phyloP scores from a whole-genome alignment of 2,113 vertebrate species.

The Saimiri boliviensis region DNA sequence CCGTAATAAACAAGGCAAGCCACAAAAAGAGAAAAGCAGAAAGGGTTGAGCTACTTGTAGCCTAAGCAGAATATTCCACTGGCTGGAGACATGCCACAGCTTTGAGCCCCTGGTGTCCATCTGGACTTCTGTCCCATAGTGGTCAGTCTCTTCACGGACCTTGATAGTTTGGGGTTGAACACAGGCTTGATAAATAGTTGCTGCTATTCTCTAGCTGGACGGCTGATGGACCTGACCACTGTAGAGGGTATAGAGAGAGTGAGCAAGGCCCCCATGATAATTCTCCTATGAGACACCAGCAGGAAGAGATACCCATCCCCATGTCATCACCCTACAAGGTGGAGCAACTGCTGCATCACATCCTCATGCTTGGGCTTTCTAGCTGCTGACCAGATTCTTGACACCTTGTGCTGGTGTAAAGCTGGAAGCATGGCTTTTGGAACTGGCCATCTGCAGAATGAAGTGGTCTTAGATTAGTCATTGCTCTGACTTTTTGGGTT shows the following conservation, averaged over 20 bases:
- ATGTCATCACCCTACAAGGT: no score
- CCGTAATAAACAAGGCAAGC: background rate
- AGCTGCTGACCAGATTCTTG: no score
- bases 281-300: background rate
- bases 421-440: background rate
- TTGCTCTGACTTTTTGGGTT: background rate
- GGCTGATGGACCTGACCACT: no score
- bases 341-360: background rate
- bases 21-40: background rate
- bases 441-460: background rate
- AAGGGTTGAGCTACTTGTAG: accelerated
- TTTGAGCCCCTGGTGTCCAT: no score
- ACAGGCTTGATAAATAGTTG: background rate
- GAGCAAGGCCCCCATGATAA: background rate
- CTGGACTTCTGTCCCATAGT: no score
- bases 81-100: accelerated
- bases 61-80: background rate
- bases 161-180: background rate
- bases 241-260: background rate
- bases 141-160: background rate
- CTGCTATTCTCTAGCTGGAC: background rate
- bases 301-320: no score
- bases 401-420: background rate
- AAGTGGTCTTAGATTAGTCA: accelerated
- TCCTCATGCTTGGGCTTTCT: background rate